Evolutionary conservation across 2,113 vertebrate genomes (phyloP), one percentile per base, ranked within the genome.

Genomic region (Abramis brama): DNA sequence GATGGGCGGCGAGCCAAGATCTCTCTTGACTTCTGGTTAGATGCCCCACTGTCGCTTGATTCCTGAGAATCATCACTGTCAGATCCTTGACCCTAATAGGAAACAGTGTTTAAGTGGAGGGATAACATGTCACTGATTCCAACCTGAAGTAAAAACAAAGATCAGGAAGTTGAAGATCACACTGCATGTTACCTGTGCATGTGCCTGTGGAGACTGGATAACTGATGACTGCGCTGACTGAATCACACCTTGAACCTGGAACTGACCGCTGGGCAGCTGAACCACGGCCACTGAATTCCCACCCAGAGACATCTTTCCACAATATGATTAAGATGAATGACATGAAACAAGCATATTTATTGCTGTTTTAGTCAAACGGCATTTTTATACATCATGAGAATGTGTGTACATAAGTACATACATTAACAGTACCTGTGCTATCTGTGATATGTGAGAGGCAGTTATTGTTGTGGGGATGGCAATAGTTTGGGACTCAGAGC

Each of bases 31-130:
- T 99, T 99, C 91, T 99, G 98, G 86, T 94, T 98, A 89, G 99
- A 98, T 71, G 97, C 97, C 90, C 98, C 97, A 52, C 98, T 99
- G 92, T 99, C 98, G 87, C 98, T 96, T 55, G 98, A 99, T 89
- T 99, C 98, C 90, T 99, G 98, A 83, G 98, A 99, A 92, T 99
- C 98, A 92, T 99, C 98, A 68, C 97, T 99, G 93, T 99, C 98
- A 90, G 95, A 87, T 93, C 15, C 90, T n/a, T 81, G 77, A 76
- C 64, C 73, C 85, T 84, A 73, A 39, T 27, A 52, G 13, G 9
- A 76, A 73, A 33, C 25, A 68, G 4, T 55, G 25, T 27, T 66
- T 30, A 45, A 80, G 7, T n/a, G 10, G 59, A 33, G 43, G 5
- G 13, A 27, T 68, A 81, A 23, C 15, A 27, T 11, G 7, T 19